These are phyloP conservation scores for Embidobia sp. DNA, from an alignment of 2,888 invertebrate genomes.

Conservation along the genomic window DNA sequence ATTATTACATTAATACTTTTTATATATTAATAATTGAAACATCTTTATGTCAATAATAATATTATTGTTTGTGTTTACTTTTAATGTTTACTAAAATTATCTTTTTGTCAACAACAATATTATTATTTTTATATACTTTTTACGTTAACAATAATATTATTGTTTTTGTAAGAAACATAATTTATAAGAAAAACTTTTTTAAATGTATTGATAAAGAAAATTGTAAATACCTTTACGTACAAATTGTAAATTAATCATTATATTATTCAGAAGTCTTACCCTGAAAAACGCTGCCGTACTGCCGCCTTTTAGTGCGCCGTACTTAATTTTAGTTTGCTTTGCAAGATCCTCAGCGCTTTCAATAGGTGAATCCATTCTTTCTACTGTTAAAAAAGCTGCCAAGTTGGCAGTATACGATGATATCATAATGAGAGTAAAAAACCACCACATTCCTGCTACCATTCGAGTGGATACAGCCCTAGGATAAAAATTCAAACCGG, in stretches of 20 bases:
- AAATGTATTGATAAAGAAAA: background rate
- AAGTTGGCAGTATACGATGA: conserved; percentile 97
- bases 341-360: conserved; percentile 96
- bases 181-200: no score
- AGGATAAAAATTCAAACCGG: conserved; percentile 67
- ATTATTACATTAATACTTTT: no score
- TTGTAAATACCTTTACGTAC: background rate
- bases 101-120: no score
- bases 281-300: conserved; percentile 95
- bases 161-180: no score
- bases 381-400: conserved; percentile 95
- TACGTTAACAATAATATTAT: no score
- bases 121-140: no score
- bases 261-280: no score
- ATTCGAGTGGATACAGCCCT: conserved; percentile 95
- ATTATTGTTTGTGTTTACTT: no score
- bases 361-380: conserved; percentile 94
- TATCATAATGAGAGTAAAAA: conserved; percentile 94
- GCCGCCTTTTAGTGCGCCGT: conserved; percentile 94
- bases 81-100: no score
- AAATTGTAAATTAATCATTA: no score
- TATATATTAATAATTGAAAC: no score
- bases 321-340: conserved; percentile 96
- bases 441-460: conserved; percentile 96
- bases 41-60: no score